These are phyloP conservation scores for Aleadryas rufinucha DNA, from an alignment of 2,113 vertebrate genomes.

Conservation along the genomic window DNA sequence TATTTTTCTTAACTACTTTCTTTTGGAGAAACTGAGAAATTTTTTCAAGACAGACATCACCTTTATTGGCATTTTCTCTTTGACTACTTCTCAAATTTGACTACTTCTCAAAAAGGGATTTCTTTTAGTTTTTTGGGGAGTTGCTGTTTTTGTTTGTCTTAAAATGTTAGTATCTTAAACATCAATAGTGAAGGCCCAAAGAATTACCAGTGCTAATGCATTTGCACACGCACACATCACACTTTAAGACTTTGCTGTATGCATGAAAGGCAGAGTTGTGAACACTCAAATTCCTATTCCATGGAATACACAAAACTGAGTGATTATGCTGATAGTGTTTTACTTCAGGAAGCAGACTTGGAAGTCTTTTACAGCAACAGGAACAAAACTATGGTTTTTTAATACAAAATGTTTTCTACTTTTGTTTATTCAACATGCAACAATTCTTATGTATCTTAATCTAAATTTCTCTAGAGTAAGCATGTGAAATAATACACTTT, in stretches of 20 bases:
- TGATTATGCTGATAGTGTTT: neutral
- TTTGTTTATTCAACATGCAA: neutral
- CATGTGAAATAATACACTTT: neutral
- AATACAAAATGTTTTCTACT: neutral
- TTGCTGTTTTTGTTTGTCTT: neutral
- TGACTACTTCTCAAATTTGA: neutral
- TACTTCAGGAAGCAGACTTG: neutral
- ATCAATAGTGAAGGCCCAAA: neutral
- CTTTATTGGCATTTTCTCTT: neutral
- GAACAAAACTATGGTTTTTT: neutral
- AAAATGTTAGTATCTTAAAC: neutral
- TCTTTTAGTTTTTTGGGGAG: fast-evolving
- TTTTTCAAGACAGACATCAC: neutral
- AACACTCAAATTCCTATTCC: neutral
- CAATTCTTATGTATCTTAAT: neutral
- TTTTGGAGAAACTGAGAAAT: neutral
- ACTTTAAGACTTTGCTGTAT: neutral
- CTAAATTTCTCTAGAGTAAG: neutral
- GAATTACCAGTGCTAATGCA: neutral
- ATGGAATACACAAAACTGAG: neutral
- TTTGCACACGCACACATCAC: neutral
- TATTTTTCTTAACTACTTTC: neutral
- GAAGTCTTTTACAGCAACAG: neutral
- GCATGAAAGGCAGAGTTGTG: neutral
- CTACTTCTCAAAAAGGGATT: neutral